Evolutionary conservation across 1,140 invertebrate species (phyloP).

Genomic region (Nasonia vitripennis): DNA sequence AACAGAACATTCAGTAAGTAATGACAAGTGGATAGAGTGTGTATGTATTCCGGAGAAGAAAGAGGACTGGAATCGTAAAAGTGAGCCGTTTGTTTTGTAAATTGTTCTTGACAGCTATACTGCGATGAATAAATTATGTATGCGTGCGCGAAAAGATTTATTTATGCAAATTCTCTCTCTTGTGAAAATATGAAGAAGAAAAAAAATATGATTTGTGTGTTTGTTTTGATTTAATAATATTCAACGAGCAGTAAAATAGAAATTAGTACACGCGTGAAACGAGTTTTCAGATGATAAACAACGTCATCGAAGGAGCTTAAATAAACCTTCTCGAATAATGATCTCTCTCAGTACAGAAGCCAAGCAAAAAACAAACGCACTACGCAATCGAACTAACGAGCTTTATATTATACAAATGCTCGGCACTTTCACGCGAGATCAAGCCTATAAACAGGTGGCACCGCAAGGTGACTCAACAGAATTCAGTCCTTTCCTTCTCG

Average conservation of each 20-base stretch:
- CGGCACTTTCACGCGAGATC: conserved; percentile 24
- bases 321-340: neutral
- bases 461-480: conserved; percentile 5
- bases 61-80: conserved; percentile 18
- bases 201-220: no score
- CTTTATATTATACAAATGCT: conserved; percentile 9
- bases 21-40: neutral
- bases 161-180: no score
- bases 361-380: neutral
- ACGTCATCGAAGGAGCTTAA: neutral
- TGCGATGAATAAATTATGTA: no score
- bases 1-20: conserved; percentile 39
- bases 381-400: conserved; percentile 7
- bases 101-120: no score
- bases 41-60: neutral
- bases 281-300: neutral
- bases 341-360: neutral
- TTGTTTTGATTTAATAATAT: no score
- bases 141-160: no score
- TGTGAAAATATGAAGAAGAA: no score
- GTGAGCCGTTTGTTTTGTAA: no score
- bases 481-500: conserved; percentile 32
- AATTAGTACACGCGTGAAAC: neutral
- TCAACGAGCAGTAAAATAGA: neutral
- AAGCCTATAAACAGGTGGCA: neutral